Base-by-base conservation (phyloP, 2,888 invertebrate species). In the Lithophane leautieri region DNA sequence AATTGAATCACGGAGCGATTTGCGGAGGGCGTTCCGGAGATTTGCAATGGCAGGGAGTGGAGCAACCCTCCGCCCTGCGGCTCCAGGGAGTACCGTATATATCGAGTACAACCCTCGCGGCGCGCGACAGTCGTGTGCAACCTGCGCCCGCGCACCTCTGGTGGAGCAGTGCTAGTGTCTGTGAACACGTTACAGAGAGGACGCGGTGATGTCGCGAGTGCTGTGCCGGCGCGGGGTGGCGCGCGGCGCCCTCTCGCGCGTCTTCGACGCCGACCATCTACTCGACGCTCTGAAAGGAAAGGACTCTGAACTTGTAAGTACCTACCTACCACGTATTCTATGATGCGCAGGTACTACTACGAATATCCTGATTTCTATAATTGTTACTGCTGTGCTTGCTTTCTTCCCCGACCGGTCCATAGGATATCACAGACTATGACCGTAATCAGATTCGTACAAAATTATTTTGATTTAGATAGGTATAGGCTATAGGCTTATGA, bases 191-290 rank as follows among this genome's bases (percentile, higher is more conserved):
- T 34, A 52, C 63, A 16, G 25, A 19, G 8, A 34, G 47, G 19
- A 58, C 56, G 6, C 66, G 61, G 16, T 60, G 28, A 78, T 78
- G 87, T 76, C 83, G 42, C 81, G 87, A 16, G 91, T 90, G 82
- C 40, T 92, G 88, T 90, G 93, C 72, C 89, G 91, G 69, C 92
- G 94, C 83, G 94, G 93, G 8, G 83, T 94, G 79, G 73, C 90
- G 58, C 88, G 90, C 71, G 95, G 94, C 25, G 85, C 90, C 28
- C 77, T 81, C 56, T 93, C 95, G 78, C 86, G 89, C 56, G 62
- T 87, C 73, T 93, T 94, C 87, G 69, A 85, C 34, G 82, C 90
- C 14, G 85, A 75, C 14, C 90, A 91, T 1, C 87, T 94, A 78
- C 83, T 85, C n/a, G 86, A 76, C 89, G 89, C 94, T 88, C 82